phyloP scores from a whole-genome alignment of 2,797 vertebrate genomes.

The Corythornis leucogaster region DNA sequence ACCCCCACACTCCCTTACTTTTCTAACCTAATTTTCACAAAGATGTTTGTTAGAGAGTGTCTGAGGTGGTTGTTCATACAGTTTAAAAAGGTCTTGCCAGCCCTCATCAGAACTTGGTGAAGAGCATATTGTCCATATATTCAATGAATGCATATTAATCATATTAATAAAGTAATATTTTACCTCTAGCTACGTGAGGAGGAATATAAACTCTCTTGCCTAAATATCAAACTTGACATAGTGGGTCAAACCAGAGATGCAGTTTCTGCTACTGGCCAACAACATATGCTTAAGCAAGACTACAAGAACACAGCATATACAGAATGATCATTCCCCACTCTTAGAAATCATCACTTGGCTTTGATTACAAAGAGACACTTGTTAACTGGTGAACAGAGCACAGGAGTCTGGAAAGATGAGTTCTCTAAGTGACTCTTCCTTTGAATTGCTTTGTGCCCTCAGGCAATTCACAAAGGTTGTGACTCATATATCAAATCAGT shows the following conservation, averaged over 20 bases:
- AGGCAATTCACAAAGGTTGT: slow-evolving; percentile 21
- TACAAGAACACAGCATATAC: background rate
- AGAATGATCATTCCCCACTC: background rate
- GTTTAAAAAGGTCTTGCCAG: background rate
- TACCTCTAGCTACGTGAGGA: background rate
- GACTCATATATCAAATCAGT: background rate
- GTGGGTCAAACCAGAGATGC: background rate
- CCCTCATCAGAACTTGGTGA: background rate
- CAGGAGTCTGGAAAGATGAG: background rate
- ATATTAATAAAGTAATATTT: background rate
- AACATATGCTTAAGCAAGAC: background rate
- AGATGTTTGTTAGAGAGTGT: background rate
- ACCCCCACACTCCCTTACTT: background rate
- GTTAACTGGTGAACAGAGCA: background rate
- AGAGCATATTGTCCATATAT: background rate
- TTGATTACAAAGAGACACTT: slow-evolving; percentile 4
- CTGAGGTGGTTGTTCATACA: background rate
- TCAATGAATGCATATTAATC: background rate
- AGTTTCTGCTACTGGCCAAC: background rate
- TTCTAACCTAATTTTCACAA: background rate
- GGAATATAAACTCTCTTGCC: background rate
- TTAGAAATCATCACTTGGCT: background rate
- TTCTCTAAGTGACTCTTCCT: background rate
- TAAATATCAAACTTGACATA: background rate
- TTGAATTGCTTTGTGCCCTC: slow-evolving; percentile 6